These are phyloP conservation scores for Phataginus tricuspis DNA, from an alignment of 2,797 vertebrate genomes.

Conservation along the genomic window DNA sequence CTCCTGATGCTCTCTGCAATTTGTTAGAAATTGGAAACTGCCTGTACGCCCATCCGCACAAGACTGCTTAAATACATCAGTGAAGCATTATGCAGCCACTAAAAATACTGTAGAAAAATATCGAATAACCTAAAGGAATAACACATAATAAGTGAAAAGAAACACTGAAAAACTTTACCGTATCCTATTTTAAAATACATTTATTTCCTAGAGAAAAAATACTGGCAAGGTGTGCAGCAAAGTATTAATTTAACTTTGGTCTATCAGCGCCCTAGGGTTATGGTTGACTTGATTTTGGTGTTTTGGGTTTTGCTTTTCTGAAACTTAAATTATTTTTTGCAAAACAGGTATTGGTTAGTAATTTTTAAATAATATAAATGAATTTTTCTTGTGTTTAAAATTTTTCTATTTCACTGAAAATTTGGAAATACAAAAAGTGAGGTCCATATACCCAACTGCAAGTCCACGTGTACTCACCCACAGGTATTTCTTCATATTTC, in stretches of 20 bases:
- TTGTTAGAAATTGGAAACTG: not conserved
- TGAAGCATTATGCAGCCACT: not conserved
- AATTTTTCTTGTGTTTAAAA: not conserved
- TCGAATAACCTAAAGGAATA: not conserved
- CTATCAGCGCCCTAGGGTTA: not conserved
- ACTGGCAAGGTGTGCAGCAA: not conserved
- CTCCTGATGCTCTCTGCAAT: not conserved
- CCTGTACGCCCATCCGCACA: not conserved
- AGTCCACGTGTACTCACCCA: not conserved
- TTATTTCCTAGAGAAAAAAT: not conserved
- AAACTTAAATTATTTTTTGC: not conserved
- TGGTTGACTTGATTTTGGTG: not conserved
- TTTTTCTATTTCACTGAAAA: slow-evolving; percentile 26
- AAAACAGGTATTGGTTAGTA: not conserved
- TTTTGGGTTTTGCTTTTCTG: not conserved
- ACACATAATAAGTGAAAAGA: not conserved
- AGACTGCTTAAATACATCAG: not conserved
- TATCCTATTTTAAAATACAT: not conserved
- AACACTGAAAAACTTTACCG: not conserved
- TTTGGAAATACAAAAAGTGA: slow-evolving; percentile 5
- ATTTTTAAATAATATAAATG: slow-evolving; percentile 6
- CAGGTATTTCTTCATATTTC: not conserved
- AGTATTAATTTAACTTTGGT: not conserved
- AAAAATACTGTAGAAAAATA: slow-evolving; percentile 8
- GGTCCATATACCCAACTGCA: not conserved